These are phyloP conservation scores for Coregonus clupeaformis DNA, from an alignment of 2,113 vertebrate species.

Conservation along the genomic window DNA sequence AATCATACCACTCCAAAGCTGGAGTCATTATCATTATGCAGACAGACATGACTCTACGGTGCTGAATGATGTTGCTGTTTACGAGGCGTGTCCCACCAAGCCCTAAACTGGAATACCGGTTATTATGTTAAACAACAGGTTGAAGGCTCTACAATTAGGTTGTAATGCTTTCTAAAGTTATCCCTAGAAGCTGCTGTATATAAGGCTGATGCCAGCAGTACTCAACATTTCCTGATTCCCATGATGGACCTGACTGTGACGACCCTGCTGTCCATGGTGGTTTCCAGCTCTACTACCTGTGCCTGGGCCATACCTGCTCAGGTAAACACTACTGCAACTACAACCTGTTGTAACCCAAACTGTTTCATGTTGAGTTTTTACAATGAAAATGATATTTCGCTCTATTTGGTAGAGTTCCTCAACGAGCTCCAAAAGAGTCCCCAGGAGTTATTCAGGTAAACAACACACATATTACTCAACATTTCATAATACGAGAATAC, in stretches of 20 bases:
- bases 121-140: neutral
- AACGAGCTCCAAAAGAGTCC: conserved; percentile 52
- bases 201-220: neutral
- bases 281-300: conserved; percentile 23
- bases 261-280: conserved; percentile 54
- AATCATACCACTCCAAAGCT: too few species aligned
- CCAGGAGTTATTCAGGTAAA: conserved; percentile 57
- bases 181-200: neutral
- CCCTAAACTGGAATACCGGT: too few species aligned
- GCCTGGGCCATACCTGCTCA: conserved; percentile 50
- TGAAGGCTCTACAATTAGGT: neutral
- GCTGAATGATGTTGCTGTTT: too few species aligned
- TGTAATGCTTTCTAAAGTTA: neutral
- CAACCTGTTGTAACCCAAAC: neutral
- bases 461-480: neutral
- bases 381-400: conserved; percentile 2
- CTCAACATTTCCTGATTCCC: conserved; percentile 37
- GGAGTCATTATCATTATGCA: too few species aligned
- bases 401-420: conserved; percentile 55
- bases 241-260: conserved; percentile 58
- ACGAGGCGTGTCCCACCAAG: too few species aligned
- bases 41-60: too few species aligned
- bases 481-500: neutral
- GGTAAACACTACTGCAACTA: conserved; percentile 56
- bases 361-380: neutral